Conservation (phyloP, 2,888 invertebrate genomes). For the Aricia artaxerxes region DNA sequence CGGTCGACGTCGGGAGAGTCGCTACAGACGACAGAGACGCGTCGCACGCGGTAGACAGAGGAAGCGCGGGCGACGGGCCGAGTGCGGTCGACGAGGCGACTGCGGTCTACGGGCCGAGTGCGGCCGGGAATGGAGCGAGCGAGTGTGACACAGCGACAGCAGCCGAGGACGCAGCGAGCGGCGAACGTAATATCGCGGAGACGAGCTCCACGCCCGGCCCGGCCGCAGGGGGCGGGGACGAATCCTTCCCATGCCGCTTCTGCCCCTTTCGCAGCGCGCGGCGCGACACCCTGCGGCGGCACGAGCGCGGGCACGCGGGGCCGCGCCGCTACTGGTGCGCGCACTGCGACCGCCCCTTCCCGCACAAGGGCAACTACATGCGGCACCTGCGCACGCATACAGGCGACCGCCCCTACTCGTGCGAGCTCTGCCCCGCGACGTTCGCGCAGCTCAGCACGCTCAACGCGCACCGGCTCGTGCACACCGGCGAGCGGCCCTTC, state of each 20-base stretch:
- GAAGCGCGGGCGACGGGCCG: neutral
- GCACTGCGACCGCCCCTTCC: neutral
- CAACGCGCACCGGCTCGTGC: slow-evolving; percentile 17
- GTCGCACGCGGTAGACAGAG: neutral
- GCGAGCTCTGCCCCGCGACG: neutral
- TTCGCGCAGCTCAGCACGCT: slow-evolving; percentile 24
- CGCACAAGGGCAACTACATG: slow-evolving; percentile 5
- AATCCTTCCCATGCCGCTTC: neutral
- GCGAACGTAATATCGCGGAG: neutral
- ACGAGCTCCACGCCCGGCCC: neutral
- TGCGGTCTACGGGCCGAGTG: neutral
- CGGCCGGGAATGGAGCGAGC: neutral
- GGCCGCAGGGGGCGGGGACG: neutral
- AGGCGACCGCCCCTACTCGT: slow-evolving; percentile 12
- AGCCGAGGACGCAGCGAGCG: neutral
- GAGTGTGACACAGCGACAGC: neutral
- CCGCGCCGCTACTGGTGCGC: neutral
- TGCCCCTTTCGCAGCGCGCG: neutral
- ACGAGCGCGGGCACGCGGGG: slow-evolving; percentile 14
- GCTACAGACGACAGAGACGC: neutral
- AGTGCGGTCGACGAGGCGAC: neutral
- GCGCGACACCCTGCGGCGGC: neutral
- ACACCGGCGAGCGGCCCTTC: slow-evolving; percentile 13
- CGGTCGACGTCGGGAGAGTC: neutral
- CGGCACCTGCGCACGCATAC: slow-evolving; percentile 32